These are phyloP conservation scores for Lophura nycthemera DNA, from an alignment of 2,113 vertebrate species.

Conservation along the genomic window DNA sequence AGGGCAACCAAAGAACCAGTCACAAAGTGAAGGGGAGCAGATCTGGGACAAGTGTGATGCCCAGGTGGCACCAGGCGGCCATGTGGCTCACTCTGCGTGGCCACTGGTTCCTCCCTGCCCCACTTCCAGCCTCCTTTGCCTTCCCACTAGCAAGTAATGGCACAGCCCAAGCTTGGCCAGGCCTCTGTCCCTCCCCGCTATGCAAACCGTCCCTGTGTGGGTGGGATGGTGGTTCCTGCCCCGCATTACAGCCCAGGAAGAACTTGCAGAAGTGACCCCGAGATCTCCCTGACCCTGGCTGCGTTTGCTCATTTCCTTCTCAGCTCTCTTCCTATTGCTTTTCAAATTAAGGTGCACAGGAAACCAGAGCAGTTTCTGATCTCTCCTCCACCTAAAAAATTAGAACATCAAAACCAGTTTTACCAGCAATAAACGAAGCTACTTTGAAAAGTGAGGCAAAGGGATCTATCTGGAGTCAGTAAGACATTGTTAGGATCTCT, in stretches of 20 bases:
- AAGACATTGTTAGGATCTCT: conserved; percentile 79
- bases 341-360: conserved; percentile 65
- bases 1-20: neutral
- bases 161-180: neutral
- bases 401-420: conserved; percentile 75
- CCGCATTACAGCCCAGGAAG: neutral
- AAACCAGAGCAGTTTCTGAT: conserved; percentile 68
- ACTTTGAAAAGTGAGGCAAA: conserved; percentile 63
- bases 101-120: neutral
- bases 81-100: neutral
- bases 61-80: neutral
- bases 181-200: neutral
- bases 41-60: neutral
- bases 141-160: neutral
- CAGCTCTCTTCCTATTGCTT: conserved; percentile 43
- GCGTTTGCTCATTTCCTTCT: conserved; percentile 55
- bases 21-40: neutral
- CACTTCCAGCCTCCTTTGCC: neutral
- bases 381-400: conserved; percentile 72
- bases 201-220: neutral
- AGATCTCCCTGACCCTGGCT: conserved; percentile 2
- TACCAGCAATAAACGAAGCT: conserved; percentile 62
- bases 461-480: conserved; percentile 68
- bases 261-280: neutral
- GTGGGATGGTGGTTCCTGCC: neutral